Evolutionary conservation across 2,888 invertebrate genomes (phyloP), one percentile per base, ranked within the genome.

Genomic region (Choristoneura rosaceana): DNA sequence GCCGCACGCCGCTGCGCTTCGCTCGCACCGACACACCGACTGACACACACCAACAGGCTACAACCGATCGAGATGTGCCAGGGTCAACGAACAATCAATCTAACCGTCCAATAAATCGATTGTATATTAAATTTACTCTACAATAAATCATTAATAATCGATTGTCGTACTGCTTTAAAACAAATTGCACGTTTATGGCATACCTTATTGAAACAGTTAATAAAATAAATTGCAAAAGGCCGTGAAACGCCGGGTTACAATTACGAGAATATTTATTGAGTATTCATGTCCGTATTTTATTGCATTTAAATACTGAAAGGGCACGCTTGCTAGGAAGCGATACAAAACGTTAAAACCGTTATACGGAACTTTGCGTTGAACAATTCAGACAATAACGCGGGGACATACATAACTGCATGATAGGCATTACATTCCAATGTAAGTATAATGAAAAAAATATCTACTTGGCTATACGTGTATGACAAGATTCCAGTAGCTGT

Each of bases 11-110:
- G 83, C 84, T 84, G 60, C 55, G 70, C 74, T 55, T 70, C 25
- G 25, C 50, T 33, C 74, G 17, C 52, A 74, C 79, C 64, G 70
- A 62, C 69, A 69, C n/a, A n/a, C n/a, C n/a, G 76, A 74, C 76
- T 62, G 70, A 62, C 69, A 69, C 76, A 74, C 76, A 75, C 76
- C 75, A 76, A 80, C 82, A 85, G 81, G 84, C 84, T 80, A 88
- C 87, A 82, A 79, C 70, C 76, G 78, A 77, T 76, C 71, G 78
- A 82, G 79, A 84, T 84, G 80, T 87, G 88, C 89, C 90, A 90
- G 87, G 89, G 89, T 87, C 89, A 86, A 80, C 81, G 75, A 83
- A 85, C 82, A 81, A 81, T 87, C 84, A 84, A 80, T 84, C 81
- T 83, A 81, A 81, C 78, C 66, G 74, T 74, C 66, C 75, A 70